phyloP scores from a whole-genome alignment of 2,888 invertebrate genomes.

The Platynereis dumerilii region DNA sequence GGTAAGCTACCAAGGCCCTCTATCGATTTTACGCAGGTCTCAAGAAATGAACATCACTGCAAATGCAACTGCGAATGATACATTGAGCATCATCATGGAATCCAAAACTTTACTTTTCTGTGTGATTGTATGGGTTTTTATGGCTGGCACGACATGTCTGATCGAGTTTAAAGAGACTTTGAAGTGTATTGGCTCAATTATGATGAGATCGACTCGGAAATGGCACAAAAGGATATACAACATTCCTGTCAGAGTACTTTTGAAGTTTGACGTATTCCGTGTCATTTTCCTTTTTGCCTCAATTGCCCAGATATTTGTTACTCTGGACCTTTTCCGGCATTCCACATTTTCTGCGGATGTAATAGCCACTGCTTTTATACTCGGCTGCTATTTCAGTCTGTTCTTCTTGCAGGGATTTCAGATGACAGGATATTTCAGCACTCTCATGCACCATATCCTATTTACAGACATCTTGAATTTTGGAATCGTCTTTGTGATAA shows the following conservation, averaged over 20 bases:
- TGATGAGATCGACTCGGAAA: too few species aligned
- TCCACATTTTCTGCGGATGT: not conserved
- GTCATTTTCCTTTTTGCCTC: not conserved
- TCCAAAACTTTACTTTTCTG: too few species aligned
- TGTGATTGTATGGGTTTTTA: too few species aligned
- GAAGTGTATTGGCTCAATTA: too few species aligned
- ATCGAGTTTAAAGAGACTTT: too few species aligned
- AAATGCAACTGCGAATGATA: too few species aligned
- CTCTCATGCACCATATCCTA: slow-evolving; percentile 18
- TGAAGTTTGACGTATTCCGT: slow-evolving; percentile 2
- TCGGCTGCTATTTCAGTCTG: slow-evolving; percentile 4
- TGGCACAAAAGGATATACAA: not conserved
- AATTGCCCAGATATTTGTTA: not conserved
- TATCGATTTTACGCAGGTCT: too few species aligned
- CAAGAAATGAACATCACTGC: too few species aligned
- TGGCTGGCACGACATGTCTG: too few species aligned
- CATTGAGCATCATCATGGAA: too few species aligned
- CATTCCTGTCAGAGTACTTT: not conserved
- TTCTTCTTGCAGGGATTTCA: slow-evolving; percentile 11
- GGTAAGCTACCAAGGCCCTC: not conserved
- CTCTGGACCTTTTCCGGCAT: too few species aligned
- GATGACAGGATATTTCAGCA: slow-evolving; percentile 12
- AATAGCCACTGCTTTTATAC: not conserved
- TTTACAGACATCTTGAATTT: slow-evolving; percentile 18
- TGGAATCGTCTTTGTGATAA: slow-evolving; percentile 2